Percentiles rank a stretch among this genome's conserved stretches.
Evolutionary conservation across 1,140 invertebrate species (phyloP).

Genomic region (Panagrolaimus sp.): DNA sequence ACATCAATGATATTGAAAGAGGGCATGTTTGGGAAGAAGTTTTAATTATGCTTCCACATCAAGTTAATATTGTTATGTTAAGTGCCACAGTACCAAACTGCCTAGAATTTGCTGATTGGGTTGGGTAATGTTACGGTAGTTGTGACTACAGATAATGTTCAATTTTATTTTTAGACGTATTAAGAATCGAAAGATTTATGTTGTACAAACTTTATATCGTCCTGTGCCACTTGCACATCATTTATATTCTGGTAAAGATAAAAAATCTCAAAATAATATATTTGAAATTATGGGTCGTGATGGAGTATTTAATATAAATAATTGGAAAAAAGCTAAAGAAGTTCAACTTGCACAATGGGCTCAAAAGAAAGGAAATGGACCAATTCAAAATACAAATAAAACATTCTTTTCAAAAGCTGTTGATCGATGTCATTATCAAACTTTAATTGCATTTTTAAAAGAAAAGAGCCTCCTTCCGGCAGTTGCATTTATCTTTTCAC

Average conservation of each 20-base stretch:
- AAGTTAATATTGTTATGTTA: slow-evolving; percentile 91
- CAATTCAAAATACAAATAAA: not conserved
- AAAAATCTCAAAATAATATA: slow-evolving; percentile 74
- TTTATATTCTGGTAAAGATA: slow-evolving; percentile 73
- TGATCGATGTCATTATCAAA: slow-evolving; percentile 76
- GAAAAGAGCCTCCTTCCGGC: slow-evolving; percentile 75
- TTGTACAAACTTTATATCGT: slow-evolving; percentile 84
- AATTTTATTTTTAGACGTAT: slow-evolving; percentile 66
- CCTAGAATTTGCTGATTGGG: slow-evolving; percentile 91
- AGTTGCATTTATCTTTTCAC: slow-evolving; percentile 67
- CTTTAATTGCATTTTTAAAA: slow-evolving; percentile 73
- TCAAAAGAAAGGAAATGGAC: slow-evolving; percentile 1
- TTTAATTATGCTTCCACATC: slow-evolving; percentile 84
- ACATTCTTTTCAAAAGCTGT: not conserved
- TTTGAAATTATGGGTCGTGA: slow-evolving; percentile 78
- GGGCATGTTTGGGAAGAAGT: slow-evolving; percentile 99
- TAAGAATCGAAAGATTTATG: slow-evolving; percentile 84
- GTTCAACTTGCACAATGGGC: slow-evolving; percentile 26
- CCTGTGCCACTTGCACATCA: slow-evolving; percentile 92
- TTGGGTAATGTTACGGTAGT: slow-evolving; percentile 70
- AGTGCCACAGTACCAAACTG: slow-evolving; percentile 97
- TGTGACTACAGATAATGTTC: not conserved
- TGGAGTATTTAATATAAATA: slow-evolving; percentile 65
- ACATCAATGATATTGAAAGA: slow-evolving; percentile 92
- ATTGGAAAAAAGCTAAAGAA: slow-evolving; percentile 10